These are phyloP conservation scores for Lampris incognitus DNA, from an alignment of 2,113 vertebrate species.

Conservation along the genomic window DNA sequence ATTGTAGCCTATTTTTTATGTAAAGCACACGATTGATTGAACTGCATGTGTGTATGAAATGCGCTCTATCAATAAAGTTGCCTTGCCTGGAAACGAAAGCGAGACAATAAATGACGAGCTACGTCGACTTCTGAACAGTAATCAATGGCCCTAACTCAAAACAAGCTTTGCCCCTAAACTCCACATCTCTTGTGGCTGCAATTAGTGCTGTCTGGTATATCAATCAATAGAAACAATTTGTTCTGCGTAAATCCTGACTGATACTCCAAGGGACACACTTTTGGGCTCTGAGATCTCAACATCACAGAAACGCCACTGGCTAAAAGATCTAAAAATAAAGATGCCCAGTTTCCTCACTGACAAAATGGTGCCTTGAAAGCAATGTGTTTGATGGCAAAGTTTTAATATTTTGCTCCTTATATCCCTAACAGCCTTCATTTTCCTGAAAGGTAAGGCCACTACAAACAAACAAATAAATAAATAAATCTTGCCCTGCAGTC, in stretches of 20 bases:
- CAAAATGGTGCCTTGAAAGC: slow-evolving; percentile 29
- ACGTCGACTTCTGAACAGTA: slow-evolving; percentile 10
- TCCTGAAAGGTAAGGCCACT: slow-evolving; percentile 73
- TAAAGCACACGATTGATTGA: no score
- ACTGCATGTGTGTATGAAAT: no score
- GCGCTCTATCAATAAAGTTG: no score
- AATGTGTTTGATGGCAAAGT: no score
- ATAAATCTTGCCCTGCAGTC: slow-evolving; percentile 69
- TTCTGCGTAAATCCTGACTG: slow-evolving; percentile 10
- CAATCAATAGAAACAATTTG: slow-evolving; percentile 29
- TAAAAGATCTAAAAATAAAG: slow-evolving; percentile 54
- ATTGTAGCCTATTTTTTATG: no score
- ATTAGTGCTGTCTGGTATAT: slow-evolving; percentile 8
- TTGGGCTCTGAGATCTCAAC: slow-evolving; percentile 77
- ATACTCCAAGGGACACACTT: slow-evolving; percentile 56
- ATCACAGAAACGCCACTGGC: slow-evolving; percentile 70
- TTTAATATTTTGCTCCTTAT: no score
- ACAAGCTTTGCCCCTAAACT: not conserved
- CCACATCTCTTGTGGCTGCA: not conserved
- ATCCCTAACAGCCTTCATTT: not conserved
- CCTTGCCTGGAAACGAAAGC: slow-evolving; percentile 18
- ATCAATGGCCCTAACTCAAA: not conserved
- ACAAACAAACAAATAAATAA: slow-evolving; percentile 55
- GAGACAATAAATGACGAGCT: slow-evolving; percentile 12
- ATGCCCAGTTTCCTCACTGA: slow-evolving; percentile 48